Evolutionary conservation across 2,888 invertebrate species (phyloP), one percentile per base, ranked within the genome.

Genomic region (Calameuta pallipes): DNA sequence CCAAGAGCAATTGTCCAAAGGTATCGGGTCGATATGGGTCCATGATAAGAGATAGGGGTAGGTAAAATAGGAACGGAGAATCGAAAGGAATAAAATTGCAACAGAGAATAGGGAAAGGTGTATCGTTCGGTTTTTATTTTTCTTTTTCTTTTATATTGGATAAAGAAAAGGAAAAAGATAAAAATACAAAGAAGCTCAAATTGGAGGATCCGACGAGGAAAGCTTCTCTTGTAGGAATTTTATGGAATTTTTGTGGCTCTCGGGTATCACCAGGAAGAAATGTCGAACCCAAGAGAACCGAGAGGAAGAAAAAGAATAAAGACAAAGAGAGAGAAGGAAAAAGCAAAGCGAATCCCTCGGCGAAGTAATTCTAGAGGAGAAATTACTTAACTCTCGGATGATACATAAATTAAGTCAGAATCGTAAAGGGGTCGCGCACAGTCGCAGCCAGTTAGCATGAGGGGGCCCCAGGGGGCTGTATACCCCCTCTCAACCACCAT

Each of bases 331-430:
- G 35, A 35, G 34, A 36, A 33, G 33, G 15, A n/a, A 76, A 71
- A 70, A 31, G 31, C 70, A 37, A 70, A 35, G 41, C 37, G 37
- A 34, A 36, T 76, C 76, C 76, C 76, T 73, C 13, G 71, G 75
- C 75, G 78, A 76, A 79, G 76, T 79, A 79, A 79, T 79, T 81
- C 81, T 80, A 79, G 79, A 82, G 90, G 89, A 88, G 91, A 91
- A 91, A 91, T 91, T 91, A 91, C 91, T 91, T 91, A 91, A 91
- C 91, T 91, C 91, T 91, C 91, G 90, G 91, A 91, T 91, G 91
- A 91, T 91, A 91, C 91, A 91, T 91, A 91, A 91, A 91, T 91
- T 91, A 91, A 91, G 90, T 87, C 86, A 86, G 87, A 91, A 91
- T 91, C 90, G 90, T 90, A 91, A 91, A 91, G 89, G 91, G 91